A percentile compares a stretch with the other conserved stretches of the same genome.
Conservation (phyloP, 2,113 vertebrate genomes). For the Erinaceus europaeus region DNA sequence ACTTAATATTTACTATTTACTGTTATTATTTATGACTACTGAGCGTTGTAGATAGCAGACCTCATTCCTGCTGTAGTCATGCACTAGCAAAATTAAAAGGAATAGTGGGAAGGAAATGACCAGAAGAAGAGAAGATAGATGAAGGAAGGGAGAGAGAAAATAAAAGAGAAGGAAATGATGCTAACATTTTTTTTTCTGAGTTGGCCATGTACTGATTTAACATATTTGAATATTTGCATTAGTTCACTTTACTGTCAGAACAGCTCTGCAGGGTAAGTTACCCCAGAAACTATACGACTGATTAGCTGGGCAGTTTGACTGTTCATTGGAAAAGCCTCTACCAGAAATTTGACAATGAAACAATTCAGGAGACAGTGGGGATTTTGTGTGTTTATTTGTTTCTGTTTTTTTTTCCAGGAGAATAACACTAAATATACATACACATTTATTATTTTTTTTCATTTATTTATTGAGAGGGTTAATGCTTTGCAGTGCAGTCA, state of each 20-base stretch:
- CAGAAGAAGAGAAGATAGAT: background rate
- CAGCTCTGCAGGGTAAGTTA: background rate
- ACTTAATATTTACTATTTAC: background rate
- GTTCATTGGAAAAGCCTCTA: too few relatives aligned
- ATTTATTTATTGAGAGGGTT: too few relatives aligned
- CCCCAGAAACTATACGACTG: too few relatives aligned
- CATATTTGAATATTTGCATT: background rate
- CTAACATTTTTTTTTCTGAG: background rate
- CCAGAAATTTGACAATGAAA: too few relatives aligned
- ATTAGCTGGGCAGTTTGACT: too few relatives aligned
- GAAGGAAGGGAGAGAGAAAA: background rate
- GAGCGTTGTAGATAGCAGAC: background rate
- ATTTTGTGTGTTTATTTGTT: too few relatives aligned
- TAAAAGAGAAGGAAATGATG: background rate
- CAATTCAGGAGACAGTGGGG: too few relatives aligned
- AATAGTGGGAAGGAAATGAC: background rate
- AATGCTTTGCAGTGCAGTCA: too few relatives aligned
- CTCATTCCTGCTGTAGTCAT: background rate
- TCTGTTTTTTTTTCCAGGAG: too few relatives aligned
- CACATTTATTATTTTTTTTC: too few relatives aligned
- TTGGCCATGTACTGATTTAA: background rate
- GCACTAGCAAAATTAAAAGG: too few relatives aligned
- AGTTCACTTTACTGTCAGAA: background rate
- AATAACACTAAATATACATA: too few relatives aligned
- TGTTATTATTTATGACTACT: background rate